Percentiles rank a stretch among this genome's conserved stretches.
Evolutionary conservation across 2,888 invertebrate genomes (phyloP).

Genomic region (Smittia sp.): DNA sequence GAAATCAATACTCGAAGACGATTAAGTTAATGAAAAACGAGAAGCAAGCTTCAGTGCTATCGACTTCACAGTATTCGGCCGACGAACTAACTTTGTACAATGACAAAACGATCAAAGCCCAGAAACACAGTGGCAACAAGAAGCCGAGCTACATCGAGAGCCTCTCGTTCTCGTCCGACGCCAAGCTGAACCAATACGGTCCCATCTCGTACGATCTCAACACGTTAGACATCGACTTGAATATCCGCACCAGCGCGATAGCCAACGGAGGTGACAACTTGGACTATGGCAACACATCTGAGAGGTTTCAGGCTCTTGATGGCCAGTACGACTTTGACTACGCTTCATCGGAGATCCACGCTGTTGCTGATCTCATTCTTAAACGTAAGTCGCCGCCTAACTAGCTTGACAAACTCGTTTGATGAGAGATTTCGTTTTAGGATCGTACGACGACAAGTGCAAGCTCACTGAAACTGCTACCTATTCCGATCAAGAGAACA

Average conservation of each 20-base stretch:
- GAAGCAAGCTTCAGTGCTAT: constrained; percentile 31
- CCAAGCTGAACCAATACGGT: background rate
- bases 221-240: constrained; percentile 11
- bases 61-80: constrained; percentile 22
- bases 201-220: constrained; percentile 36
- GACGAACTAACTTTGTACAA: constrained; percentile 24
- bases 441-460: constrained; percentile 25
- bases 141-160: constrained; percentile 1
- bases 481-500: background rate
- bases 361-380: constrained; percentile 17
- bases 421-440: background rate
- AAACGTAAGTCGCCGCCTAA: constrained; percentile 13
- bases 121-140: background rate
- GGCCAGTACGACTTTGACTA: constrained; percentile 15
- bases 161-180: background rate
- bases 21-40: constrained; percentile 34
- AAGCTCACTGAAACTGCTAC: background rate
- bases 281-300: constrained; percentile 10
- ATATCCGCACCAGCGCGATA: background rate
- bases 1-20: constrained; percentile 39
- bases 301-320: constrained; percentile 22
- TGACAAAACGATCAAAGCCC: constrained; percentile 16
- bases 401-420: background rate
- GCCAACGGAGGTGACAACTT: background rate
- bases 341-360: background rate